A percentile compares a stretch with the other conserved stretches of the same genome.
Conservation (phyloP, 2,888 invertebrate species). For the Chaitophorus viminalis region DNA sequence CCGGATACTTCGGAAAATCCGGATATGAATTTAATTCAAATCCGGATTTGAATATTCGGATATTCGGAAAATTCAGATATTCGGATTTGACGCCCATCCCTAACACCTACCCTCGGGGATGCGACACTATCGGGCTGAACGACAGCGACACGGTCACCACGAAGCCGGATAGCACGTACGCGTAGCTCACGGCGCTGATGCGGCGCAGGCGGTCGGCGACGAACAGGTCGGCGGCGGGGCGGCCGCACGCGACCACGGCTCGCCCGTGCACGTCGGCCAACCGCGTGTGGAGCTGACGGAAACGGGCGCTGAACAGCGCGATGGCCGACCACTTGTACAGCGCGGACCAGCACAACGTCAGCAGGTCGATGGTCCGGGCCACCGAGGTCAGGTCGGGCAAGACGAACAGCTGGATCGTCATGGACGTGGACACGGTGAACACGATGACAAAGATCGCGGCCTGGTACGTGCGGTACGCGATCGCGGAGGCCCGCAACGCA, state of each 20-base stretch:
- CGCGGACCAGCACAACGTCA: background rate
- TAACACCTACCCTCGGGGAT: background rate
- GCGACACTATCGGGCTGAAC: background rate
- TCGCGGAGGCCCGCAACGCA: background rate
- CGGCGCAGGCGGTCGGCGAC: background rate
- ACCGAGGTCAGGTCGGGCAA: background rate
- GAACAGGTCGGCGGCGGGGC: background rate
- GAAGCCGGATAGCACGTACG: background rate
- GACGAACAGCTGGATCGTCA: background rate
- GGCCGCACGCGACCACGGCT: background rate
- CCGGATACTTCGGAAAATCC: no score
- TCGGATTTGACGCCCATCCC: background rate
- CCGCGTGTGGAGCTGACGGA: background rate
- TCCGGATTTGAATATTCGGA: no score
- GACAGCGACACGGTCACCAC: background rate
- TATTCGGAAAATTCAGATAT: no score
- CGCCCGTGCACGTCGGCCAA: background rate
- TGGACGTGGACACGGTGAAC: background rate
- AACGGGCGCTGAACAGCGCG: background rate
- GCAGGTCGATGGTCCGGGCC: constrained; percentile 17
- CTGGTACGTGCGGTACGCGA: background rate
- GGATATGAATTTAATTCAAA: no score
- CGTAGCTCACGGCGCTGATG: background rate
- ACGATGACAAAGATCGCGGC: background rate
- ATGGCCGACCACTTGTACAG: constrained; percentile 17